Base-by-base conservation (phyloP, 1,140 invertebrate species). In the Zaprionus kolodkinae region DNA sequence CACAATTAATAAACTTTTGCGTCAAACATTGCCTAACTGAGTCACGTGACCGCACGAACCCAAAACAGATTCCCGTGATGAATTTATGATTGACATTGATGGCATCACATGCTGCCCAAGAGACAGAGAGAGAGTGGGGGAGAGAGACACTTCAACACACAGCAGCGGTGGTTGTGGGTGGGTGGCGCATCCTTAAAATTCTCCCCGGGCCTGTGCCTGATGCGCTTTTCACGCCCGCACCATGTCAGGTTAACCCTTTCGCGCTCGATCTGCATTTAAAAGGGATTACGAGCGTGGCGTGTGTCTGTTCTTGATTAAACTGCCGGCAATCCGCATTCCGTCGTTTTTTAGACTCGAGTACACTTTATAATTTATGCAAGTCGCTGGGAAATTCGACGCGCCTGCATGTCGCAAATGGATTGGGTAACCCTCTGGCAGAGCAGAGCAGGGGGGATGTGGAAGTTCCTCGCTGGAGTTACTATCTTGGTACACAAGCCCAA, bases 41-140 rank as follows among this genome's bases (percentile, higher is more conserved):
- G 86, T 90, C 86, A 89, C 86, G 86, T 89, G 86, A 89, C 86
- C 79, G 76, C 86, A 89, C 86, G 79, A 66, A 79, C 78, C 70
- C 86, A 82, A 86, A 89, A 86, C 82, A 89, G 86, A 89, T 89
- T 89, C 90, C 79, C 87, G 73, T 89, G 86, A 89, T 89, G 87
- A 90, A 89, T 90, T 89, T 89, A 89, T 90, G 86, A 79, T 82
- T 86, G 86, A 86, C 86, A 89, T 89, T 89, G 85, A 89, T 89
- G 86, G 81, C 30, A 72, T 70, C 45, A 64, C 43, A 61, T 61
- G 40, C 35, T 40, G 25, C 33, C 3, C 36, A 57, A 43, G 25
- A n/a, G n/a, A n/a, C n/a, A n/a, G n/a, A n/a, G n/a, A n/a, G n/a
- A n/a, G n/a, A n/a, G n/a, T n/a, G n/a, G 56, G 21, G 50, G 17